Percentiles rank a stretch among this genome's conserved stretches.
phyloP scores from a whole-genome alignment of 92 coral and sea anemone genomes.

The Phenganax marumi region DNA sequence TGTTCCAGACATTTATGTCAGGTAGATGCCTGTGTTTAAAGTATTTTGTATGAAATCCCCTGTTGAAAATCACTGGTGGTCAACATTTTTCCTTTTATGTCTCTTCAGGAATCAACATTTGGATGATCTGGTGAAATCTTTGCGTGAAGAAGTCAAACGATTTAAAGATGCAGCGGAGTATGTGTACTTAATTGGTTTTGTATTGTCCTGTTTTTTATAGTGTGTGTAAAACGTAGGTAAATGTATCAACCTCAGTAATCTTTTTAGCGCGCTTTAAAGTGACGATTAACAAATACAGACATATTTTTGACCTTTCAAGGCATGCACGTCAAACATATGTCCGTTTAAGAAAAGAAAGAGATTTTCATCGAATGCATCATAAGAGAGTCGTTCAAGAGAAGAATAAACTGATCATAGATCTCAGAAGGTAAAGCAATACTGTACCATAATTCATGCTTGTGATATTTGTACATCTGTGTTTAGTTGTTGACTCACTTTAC shows the following conservation, averaged over 20 bases:
- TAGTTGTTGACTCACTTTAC: too few species aligned
- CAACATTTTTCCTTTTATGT: not conserved
- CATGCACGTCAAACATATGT: constrained; percentile 95
- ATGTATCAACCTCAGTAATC: not conserved
- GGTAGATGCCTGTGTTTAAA: constrained; percentile 44
- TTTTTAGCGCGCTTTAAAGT: too few species aligned
- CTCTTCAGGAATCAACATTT: constrained; percentile 76
- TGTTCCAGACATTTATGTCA: constrained; percentile 82
- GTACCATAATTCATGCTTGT: not conserved
- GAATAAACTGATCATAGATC: constrained; percentile 87
- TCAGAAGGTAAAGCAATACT: constrained; percentile 60
- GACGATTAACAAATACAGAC: too few species aligned
- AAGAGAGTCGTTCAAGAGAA: constrained; percentile 98
- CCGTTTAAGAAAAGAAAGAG: constrained; percentile 89
- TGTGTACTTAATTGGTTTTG: constrained; percentile 14
- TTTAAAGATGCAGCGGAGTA: constrained; percentile 94
- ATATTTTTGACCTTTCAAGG: constrained; percentile 32
- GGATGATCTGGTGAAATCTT: constrained; percentile 77
- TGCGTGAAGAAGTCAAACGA: constrained; percentile 83
- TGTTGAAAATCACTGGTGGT: too few species aligned
- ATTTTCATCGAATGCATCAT: constrained; percentile 98
- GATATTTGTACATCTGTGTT: not conserved
- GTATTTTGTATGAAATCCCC: not conserved
- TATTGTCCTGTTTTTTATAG: not conserved
- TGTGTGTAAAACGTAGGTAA: not conserved